These are phyloP conservation scores for Phragmatobia fuliginosa DNA, from an alignment of 2,888 invertebrate genomes.

Conservation along the genomic window DNA sequence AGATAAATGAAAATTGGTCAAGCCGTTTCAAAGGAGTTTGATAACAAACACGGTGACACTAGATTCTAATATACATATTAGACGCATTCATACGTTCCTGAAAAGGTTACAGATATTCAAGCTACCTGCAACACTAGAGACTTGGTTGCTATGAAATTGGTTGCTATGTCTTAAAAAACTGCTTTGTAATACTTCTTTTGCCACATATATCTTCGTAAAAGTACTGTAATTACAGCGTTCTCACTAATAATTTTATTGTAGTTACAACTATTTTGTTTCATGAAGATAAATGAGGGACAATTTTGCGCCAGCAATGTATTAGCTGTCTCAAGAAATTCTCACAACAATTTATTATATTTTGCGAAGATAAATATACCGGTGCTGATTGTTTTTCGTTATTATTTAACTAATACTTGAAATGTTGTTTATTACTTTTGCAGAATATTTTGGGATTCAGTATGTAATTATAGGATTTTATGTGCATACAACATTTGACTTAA, in stretches of 20 bases:
- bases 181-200: not conserved
- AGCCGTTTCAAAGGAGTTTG: too few species aligned
- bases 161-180: not conserved
- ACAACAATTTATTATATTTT: slow-evolving; percentile 42
- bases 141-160: too few species aligned
- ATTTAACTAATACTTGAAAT: not conserved
- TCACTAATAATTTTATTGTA: slow-evolving; percentile 28
- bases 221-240: slow-evolving; percentile 19
- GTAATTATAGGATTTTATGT: too few species aligned
- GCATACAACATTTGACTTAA: not conserved
- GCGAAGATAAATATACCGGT: slow-evolving; percentile 20
- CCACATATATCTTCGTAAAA: slow-evolving; percentile 15
- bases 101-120: too few species aligned
- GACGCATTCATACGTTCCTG: too few species aligned
- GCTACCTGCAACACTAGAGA: too few species aligned
- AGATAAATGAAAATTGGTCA: too few species aligned
- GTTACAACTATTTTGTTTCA: slow-evolving; percentile 31
- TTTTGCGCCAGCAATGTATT: slow-evolving; percentile 37
- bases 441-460: too few species aligned
- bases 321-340: slow-evolving; percentile 35
- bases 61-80: too few species aligned
- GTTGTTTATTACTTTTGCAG: not conserved
- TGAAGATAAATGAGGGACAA: slow-evolving; percentile 45
- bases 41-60: too few species aligned
- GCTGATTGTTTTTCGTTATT: not conserved